Evolutionary conservation across 2,797 vertebrate genomes (phyloP).

Genomic region (Percopsis omiscomaycus): DNA sequence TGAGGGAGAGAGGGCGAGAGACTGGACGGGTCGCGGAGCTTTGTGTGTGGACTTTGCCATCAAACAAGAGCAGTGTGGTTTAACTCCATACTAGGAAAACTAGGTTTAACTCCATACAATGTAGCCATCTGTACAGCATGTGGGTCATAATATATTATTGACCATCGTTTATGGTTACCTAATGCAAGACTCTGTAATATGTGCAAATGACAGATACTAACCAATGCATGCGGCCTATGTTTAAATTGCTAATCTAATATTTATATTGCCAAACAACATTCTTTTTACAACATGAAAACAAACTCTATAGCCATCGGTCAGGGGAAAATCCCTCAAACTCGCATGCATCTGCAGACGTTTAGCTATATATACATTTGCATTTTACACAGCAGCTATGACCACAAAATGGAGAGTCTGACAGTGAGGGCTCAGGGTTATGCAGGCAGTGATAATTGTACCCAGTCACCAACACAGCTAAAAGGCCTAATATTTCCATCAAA

Average conservation of each 20-base stretch:
- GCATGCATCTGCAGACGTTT: conserved; percentile 1
- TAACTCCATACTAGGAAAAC: too few relatives aligned
- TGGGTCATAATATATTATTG: conserved; percentile 29
- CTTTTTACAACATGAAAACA: conserved; percentile 40
- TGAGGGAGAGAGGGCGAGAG: conserved; percentile 3
- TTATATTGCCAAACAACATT: conserved; percentile 21
- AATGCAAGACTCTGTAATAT: conserved; percentile 3
- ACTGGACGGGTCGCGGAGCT: neutral
- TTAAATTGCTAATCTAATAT: conserved; percentile 17
- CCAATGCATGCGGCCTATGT: neutral
- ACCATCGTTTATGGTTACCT: conserved; percentile 10
- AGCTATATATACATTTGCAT: conserved; percentile 28
- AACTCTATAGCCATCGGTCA: conserved; percentile 26
- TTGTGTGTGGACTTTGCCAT: neutral
- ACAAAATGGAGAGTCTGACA: neutral
- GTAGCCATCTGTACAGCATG: conserved; percentile 7
- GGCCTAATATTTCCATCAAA: too few relatives aligned
- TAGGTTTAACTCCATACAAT: neutral
- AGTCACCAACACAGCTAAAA: neutral
- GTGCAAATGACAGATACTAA: conserved; percentile 3
- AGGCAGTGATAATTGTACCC: conserved; percentile 3
- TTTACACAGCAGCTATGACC: conserved; percentile 32
- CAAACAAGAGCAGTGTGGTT: conserved; percentile 53
- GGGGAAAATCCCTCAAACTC: conserved; percentile 35
- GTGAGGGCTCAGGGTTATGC: neutral